A percentile compares a stretch with the other conserved stretches of the same genome.
Evolutionary conservation across 2,113 vertebrate genomes (phyloP).

Genomic region (Hypanus sabinus): DNA sequence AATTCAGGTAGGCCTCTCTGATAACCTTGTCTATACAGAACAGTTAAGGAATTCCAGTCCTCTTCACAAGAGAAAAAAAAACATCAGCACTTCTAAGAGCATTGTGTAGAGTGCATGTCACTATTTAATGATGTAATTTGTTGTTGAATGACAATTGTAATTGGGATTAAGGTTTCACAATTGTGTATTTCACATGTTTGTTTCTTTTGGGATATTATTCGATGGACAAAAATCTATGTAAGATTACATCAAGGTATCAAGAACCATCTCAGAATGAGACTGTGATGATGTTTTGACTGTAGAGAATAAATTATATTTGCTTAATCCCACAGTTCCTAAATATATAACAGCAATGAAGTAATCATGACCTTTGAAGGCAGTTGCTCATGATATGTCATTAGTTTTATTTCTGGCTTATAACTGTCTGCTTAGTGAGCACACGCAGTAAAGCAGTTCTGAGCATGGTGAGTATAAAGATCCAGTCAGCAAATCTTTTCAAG

Average conservation of each 20-base stretch:
- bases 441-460: neutral
- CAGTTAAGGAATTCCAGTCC: neutral
- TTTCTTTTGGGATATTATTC: too few species aligned
- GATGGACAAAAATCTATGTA: too few species aligned
- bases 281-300: neutral
- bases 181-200: neutral
- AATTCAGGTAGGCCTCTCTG: conserved; percentile 62
- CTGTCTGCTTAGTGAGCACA: neutral
- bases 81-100: neutral
- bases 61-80: neutral
- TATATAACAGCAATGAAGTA: neutral
- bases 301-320: neutral
- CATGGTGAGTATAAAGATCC: neutral
- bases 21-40: neutral
- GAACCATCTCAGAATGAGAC: neutral
- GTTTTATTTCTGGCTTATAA: neutral
- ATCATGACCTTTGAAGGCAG: neutral
- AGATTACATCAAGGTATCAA: neutral
- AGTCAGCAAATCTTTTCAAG: neutral
- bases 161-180: neutral
- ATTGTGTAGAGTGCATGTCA: neutral
- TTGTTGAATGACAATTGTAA: neutral
- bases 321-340: neutral
- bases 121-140: neutral
- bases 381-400: neutral